These are phyloP conservation scores for Alloplasta piceator DNA, from an alignment of 2,888 invertebrate species.

Conservation along the genomic window DNA sequence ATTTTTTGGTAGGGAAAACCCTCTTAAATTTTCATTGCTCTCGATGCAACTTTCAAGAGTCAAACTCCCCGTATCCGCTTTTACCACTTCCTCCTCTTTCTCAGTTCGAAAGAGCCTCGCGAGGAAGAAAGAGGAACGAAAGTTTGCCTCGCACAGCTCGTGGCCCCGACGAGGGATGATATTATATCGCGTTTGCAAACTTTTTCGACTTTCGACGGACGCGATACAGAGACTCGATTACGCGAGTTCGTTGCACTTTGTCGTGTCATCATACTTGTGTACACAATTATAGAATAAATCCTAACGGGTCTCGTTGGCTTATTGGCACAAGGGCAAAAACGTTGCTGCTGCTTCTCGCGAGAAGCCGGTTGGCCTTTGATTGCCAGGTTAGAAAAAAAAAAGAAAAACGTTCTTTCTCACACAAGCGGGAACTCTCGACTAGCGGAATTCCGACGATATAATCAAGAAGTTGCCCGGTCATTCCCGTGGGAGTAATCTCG, in stretches of 20 bases:
- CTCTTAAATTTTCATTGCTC: no score
- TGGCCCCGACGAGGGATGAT: slow-evolving; percentile 8
- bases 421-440: no score
- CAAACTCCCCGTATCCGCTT: neutral
- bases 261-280: neutral
- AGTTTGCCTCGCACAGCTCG: slow-evolving; percentile 35
- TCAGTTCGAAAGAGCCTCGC: neutral
- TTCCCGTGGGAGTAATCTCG: slow-evolving; percentile 9
- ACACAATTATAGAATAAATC: slow-evolving; percentile 13
- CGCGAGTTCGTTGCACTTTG: slow-evolving; percentile 42
- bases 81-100: neutral
- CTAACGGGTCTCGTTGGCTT: slow-evolving; percentile 38
- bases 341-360: neutral
- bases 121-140: slow-evolving; percentile 4
- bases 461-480: slow-evolving; percentile 14
- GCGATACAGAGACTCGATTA: slow-evolving; percentile 32
- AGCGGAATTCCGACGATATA: neutral
- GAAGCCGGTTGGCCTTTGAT: slow-evolving; percentile 24
- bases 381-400: neutral
- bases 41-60: no score
- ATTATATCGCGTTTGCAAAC: neutral
- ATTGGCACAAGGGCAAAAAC: slow-evolving; percentile 23
- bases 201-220: slow-evolving; percentile 27
- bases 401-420: neutral
- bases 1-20: no score